phyloP scores from a whole-genome alignment of 2,888 invertebrate species.

The Volucella inanis region DNA sequence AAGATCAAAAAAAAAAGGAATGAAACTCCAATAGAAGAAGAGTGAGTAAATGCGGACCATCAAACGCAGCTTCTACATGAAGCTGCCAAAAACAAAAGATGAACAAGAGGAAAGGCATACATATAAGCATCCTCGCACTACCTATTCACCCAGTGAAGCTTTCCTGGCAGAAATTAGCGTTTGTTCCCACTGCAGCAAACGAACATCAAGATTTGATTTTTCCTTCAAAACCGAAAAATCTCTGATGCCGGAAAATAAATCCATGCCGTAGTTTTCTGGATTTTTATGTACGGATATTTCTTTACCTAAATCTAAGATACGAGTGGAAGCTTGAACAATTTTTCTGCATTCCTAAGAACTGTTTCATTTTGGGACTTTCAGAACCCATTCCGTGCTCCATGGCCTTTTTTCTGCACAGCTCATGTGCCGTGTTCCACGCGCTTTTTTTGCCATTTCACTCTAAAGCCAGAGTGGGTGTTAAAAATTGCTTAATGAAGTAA shows the following conservation, averaged over 20 bases:
- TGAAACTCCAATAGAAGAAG: slow-evolving; percentile 24
- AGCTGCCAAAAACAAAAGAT: slow-evolving; percentile 51
- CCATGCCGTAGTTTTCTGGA: slow-evolving; percentile 19
- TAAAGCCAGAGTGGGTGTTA: slow-evolving; percentile 17
- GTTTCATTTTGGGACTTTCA: slow-evolving; percentile 34
- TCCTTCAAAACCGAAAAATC: slow-evolving; percentile 52
- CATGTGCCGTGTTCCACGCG: slow-evolving; percentile 63
- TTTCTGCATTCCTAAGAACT: not conserved
- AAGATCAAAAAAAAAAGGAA: slow-evolving; percentile 18
- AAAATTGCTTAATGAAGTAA: slow-evolving; percentile 75
- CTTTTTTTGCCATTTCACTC: slow-evolving; percentile 35
- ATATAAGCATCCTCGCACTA: slow-evolving; percentile 19
- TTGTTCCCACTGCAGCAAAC: slow-evolving; percentile 14
- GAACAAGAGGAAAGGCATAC: not conserved
- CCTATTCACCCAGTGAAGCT: slow-evolving; percentile 17
- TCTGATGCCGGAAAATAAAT: slow-evolving; percentile 35
- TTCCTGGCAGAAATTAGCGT: slow-evolving; percentile 52
- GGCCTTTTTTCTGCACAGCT: slow-evolving; percentile 36
- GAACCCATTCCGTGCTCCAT: not conserved
- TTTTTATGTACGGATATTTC: not conserved
- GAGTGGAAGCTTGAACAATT: not conserved
- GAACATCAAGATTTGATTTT: slow-evolving; percentile 55
- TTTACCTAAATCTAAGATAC: not conserved
- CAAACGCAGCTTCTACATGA: slow-evolving; percentile 51
- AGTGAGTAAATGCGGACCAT: slow-evolving; percentile 41